A percentile compares a stretch with the other conserved stretches of the same genome.
phyloP scores from a whole-genome alignment of 2,113 vertebrate genomes.

The Mormyrus lacerda region DNA sequence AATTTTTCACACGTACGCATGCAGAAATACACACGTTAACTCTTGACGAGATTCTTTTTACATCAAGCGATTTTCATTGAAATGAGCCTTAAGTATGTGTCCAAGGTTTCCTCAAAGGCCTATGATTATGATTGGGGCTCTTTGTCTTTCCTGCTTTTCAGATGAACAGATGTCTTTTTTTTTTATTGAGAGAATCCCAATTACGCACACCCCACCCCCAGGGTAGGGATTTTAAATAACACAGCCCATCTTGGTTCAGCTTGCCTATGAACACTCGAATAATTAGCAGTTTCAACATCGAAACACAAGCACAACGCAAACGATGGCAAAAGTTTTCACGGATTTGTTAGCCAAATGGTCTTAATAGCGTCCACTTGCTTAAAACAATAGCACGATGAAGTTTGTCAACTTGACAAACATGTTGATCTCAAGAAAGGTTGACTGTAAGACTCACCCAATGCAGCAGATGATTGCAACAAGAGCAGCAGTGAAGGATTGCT shows the following conservation, averaged over 20 bases:
- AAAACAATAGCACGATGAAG: background rate
- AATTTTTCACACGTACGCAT: background rate
- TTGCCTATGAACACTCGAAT: background rate
- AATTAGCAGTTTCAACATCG: background rate
- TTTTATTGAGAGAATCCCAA: background rate
- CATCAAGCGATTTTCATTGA: background rate
- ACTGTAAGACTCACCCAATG: background rate
- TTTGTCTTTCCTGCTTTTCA: background rate
- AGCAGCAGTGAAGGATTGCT: background rate
- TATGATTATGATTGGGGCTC: background rate
- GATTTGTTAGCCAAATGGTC: background rate
- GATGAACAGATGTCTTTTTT: background rate
- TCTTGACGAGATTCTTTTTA: background rate
- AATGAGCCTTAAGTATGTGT: background rate
- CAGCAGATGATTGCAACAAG: background rate
- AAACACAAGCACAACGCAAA: background rate
- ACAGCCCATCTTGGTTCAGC: background rate
- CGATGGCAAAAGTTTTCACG: background rate
- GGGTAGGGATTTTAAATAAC: background rate
- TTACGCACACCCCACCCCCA: background rate
- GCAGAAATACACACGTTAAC: background rate
- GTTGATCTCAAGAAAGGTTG: background rate
- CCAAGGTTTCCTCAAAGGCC: background rate
- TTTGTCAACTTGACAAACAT: background rate
- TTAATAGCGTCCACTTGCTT: background rate